Evolutionary conservation across 2,113 vertebrate species (phyloP), one percentile per base, ranked within the genome.

Genomic region (Okapia johnstoni): DNA sequence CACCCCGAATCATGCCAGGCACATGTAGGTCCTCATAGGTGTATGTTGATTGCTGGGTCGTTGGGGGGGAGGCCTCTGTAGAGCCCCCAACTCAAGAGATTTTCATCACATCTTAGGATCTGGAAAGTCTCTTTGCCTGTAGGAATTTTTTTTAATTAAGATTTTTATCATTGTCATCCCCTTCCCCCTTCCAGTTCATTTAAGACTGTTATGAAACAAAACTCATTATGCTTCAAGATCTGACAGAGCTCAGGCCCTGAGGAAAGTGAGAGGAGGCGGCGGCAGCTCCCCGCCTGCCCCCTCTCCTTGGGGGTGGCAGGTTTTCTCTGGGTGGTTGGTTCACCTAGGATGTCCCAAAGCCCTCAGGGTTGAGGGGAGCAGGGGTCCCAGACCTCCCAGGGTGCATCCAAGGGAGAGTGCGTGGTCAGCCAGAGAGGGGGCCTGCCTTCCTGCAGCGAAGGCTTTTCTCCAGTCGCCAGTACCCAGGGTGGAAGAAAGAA

Each of bases 191-290:
- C 90, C 81, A 97, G 95, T 98, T 97, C 98, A 94, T 94, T 98
- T 97, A 96, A 97, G 94, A 97, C 95, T 97, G 96, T 98, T 98
- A 97, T 97, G 97, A 98, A 98, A 97, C 94, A 98, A 97, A 97
- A 98, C 96, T 98, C 97, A 98, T 98, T 98, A 97, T 97, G 94
- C 95, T 94, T 97, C 81, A 73, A 25, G 95, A 92, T 94, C 95
- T 97, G 97, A 97, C 85, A 88, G 96, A 93, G 93, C 85, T 36
- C 16, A 97, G 97, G 97, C 96, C 97, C 96, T 2, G 11, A 96
- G 94, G 97, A 96, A 70, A 89, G 95, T 60, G 77, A 58, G 93
- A 96, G 92, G 97, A 33, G 86, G 90, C 2, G 8, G 83, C 23
- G 13, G 52, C 5, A n/a, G 80, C 73, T 70, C 79, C 43, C 88